Evolutionary conservation across 2,888 invertebrate species (phyloP).

Genomic region (Campoplex capitator): DNA sequence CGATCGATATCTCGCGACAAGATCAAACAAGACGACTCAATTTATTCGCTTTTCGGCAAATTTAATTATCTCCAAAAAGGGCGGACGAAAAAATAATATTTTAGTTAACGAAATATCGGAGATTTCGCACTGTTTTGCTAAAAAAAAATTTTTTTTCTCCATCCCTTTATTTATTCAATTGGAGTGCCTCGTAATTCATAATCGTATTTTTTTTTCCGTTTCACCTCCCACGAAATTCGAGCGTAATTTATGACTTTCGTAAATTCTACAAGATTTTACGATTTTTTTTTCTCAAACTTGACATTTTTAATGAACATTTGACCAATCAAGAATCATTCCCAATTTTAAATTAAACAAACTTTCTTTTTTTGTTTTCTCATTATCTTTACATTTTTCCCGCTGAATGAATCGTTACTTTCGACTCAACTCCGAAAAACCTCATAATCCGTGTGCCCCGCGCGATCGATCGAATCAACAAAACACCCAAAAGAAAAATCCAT

Average conservation of each 20-base stretch:
- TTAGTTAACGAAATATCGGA: neutral
- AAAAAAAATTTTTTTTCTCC: neutral
- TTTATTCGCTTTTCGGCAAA: conserved; percentile 32
- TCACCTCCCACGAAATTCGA: neutral
- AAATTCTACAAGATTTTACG: neutral
- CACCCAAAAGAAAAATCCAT: neutral
- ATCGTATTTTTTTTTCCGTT: neutral
- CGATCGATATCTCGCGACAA: conserved; percentile 50
- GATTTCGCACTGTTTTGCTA: neutral
- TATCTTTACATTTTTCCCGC: too few relatives aligned
- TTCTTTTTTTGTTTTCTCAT: too few relatives aligned
- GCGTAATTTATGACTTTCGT: neutral
- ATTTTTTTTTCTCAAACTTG: neutral
- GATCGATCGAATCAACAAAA: too few relatives aligned
- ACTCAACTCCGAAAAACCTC: too few relatives aligned
- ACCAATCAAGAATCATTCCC: neutral
- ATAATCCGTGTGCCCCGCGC: neutral
- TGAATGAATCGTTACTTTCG: too few relatives aligned
- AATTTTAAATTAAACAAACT: too few relatives aligned
- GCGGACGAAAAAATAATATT: neutral
- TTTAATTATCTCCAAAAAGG: conserved; percentile 11
- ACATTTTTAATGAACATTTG: neutral
- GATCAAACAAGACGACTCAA: conserved; percentile 51
- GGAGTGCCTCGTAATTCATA: neutral
- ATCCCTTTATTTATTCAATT: conserved; percentile 1